A percentile compares a stretch with the other conserved stretches of the same genome.
Conservation (phyloP, 2,113 vertebrate genomes). For the Nerophis ophidion region DNA sequence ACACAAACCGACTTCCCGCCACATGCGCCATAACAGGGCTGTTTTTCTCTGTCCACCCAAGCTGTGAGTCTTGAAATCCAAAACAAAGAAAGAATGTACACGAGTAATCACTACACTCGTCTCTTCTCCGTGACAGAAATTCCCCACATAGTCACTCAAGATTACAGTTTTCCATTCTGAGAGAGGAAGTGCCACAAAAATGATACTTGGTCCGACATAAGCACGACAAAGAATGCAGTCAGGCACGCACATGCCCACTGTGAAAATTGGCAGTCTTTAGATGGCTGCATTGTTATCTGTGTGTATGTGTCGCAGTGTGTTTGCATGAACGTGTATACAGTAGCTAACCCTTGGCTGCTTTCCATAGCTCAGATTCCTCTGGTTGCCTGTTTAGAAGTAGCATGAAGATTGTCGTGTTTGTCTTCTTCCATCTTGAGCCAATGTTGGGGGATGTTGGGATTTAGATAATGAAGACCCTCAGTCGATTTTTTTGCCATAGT, state of each 20-base stretch:
- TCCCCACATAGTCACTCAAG: slow-evolving; percentile 11
- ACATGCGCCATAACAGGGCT: neutral
- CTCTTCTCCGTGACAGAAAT: slow-evolving; percentile 22
- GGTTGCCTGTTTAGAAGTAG: slow-evolving; percentile 42
- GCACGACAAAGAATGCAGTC: slow-evolving; percentile 47
- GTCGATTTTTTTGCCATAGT: slow-evolving; percentile 6
- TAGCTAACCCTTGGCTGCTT: slow-evolving; percentile 30
- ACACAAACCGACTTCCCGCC: slow-evolving; percentile 4
- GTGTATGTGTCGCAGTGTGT: slow-evolving; percentile 24
- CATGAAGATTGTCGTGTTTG: slow-evolving; percentile 20
- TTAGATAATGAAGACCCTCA: slow-evolving; percentile 14
- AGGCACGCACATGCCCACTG: slow-evolving; percentile 37
- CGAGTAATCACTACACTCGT: slow-evolving; percentile 29
- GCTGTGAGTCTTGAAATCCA: slow-evolving; percentile 1
- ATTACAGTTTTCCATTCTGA: slow-evolving; percentile 39
- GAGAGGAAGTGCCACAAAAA: slow-evolving; percentile 42
- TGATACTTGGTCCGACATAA: slow-evolving; percentile 41
- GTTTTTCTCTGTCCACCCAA: slow-evolving; percentile 6
- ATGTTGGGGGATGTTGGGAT: slow-evolving; percentile 30
- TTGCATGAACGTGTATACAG: slow-evolving; percentile 42
- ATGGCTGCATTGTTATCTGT: slow-evolving; percentile 33
- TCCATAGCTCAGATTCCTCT: slow-evolving; percentile 52
- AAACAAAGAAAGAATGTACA: slow-evolving; percentile 44
- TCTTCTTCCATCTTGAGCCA: slow-evolving; percentile 11
- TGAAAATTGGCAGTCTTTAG: slow-evolving; percentile 31